Conservation (phyloP, 2,888 invertebrate genomes). For the Drepana falcataria region DNA sequence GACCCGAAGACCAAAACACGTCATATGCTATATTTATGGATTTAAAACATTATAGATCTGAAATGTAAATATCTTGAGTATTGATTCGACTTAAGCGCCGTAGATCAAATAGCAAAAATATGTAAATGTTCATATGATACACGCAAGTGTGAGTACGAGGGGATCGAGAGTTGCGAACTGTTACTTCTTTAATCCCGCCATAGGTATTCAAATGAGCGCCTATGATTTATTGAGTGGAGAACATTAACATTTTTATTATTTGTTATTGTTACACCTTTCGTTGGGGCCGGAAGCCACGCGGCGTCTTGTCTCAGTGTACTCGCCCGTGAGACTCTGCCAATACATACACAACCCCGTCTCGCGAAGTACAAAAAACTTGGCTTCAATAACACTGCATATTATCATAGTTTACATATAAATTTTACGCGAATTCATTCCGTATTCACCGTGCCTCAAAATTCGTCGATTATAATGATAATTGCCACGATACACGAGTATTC, state of each 20-base stretch:
- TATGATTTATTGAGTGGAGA: conserved; percentile 80
- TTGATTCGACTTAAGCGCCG: conserved; percentile 11
- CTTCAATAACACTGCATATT: conserved; percentile 66
- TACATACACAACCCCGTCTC: conserved; percentile 50
- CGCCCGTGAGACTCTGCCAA: conserved; percentile 70
- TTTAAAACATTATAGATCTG: not conserved
- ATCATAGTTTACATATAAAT: conserved; percentile 79
- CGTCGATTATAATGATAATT: conserved; percentile 74
- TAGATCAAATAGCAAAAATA: conserved; percentile 41
- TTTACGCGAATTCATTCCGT: conserved; percentile 75
- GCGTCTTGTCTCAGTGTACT: conserved; percentile 72
- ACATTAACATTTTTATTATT: conserved; percentile 80
- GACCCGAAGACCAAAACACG: not conserved
- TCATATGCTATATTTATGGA: not conserved
- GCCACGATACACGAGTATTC: conserved; percentile 66
- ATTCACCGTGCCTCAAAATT: conserved; percentile 67
- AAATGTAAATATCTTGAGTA: not conserved
- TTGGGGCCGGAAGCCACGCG: conserved; percentile 76
- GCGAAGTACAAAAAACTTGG: conserved; percentile 49
- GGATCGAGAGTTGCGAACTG: conserved; percentile 54
- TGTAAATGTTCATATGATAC: conserved; percentile 52
- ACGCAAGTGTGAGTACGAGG: conserved; percentile 28
- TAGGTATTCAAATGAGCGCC: conserved; percentile 76
- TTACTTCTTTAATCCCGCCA: conserved; percentile 70
- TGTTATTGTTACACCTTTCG: conserved; percentile 78